Evolutionary conservation across 2,113 vertebrate genomes (phyloP).

Genomic region (Proterorhinus semilunaris): DNA sequence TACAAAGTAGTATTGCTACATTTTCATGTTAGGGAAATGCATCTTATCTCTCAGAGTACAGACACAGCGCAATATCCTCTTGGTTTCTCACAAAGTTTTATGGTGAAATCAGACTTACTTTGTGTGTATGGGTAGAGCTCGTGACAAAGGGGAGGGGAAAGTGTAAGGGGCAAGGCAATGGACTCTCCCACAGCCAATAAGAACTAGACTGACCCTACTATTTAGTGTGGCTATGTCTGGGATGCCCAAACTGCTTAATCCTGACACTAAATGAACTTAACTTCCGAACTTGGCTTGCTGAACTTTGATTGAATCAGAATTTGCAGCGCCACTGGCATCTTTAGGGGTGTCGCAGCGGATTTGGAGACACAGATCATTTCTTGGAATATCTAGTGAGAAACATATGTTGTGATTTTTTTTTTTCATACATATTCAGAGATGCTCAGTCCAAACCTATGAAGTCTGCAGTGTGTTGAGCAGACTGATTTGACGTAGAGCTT

Average conservation of each 20-base stretch:
- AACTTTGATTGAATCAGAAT: conserved; percentile 23
- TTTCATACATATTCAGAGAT: conserved; percentile 31
- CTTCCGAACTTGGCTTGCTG: conserved; percentile 35
- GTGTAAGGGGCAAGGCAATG: conserved; percentile 52
- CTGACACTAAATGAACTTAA: conserved; percentile 37
- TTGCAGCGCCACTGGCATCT: conserved; percentile 23
- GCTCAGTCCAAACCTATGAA: conserved; percentile 34
- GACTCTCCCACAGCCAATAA: conserved; percentile 61
- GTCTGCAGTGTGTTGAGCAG: conserved; percentile 35
- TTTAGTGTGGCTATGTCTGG: conserved; percentile 35
- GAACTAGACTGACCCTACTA: conserved; percentile 47
- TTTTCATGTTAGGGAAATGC: conserved; percentile 43
- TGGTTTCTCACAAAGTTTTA: conserved; percentile 14
- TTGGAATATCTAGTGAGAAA: conserved; percentile 37
- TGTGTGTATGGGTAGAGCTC: conserved; percentile 45
- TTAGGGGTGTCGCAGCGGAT: conserved; percentile 42
- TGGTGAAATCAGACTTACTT: conserved; percentile 30
- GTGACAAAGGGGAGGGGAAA: conserved; percentile 65
- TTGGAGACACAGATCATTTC: conserved; percentile 25
- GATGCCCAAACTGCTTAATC: conserved; percentile 46
- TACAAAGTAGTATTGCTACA: conserved; percentile 35
- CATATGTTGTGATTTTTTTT: conserved; percentile 24
- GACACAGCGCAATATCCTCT: conserved; percentile 53
- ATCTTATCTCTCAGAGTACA: conserved; percentile 62
- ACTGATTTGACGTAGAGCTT: conserved; percentile 38